These are phyloP conservation scores for Rhinichthys osculus DNA, from an alignment of 2,797 vertebrate species.

Conservation along the genomic window DNA sequence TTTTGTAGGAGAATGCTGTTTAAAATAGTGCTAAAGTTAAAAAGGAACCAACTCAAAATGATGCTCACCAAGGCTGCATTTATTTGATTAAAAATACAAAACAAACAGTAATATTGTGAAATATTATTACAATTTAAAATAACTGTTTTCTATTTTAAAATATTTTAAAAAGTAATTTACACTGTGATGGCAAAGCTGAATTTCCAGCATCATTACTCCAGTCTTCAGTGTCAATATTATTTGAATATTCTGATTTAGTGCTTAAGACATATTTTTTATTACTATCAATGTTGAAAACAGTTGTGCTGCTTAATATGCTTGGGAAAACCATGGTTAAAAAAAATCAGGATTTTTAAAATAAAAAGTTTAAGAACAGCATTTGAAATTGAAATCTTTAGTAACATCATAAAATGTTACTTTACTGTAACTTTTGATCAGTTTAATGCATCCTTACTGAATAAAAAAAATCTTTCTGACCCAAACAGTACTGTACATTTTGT, in stretches of 20 bases:
- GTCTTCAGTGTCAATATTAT: background rate
- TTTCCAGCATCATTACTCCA: background rate
- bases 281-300: background rate
- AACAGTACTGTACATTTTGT: background rate
- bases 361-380: background rate
- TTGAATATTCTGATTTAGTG: background rate
- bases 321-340: background rate
- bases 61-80: background rate
- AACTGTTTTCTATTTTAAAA: background rate
- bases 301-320: background rate
- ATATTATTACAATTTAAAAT: background rate
- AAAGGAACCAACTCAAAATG: background rate
- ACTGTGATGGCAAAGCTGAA: background rate
- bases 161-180: background rate
- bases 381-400: background rate
- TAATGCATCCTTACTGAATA: background rate
- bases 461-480: background rate
- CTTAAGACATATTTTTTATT: background rate
- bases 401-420: background rate
- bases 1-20: background rate
- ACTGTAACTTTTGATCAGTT: background rate
- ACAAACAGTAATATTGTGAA: background rate
- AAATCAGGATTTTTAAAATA: background rate
- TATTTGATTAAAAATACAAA: background rate
- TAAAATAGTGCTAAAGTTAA: background rate